Percentiles rank a stretch among this genome's conserved stretches.
Conservation (phyloP, 2,888 invertebrate genomes). For the Drosophila gaucha region DNA sequence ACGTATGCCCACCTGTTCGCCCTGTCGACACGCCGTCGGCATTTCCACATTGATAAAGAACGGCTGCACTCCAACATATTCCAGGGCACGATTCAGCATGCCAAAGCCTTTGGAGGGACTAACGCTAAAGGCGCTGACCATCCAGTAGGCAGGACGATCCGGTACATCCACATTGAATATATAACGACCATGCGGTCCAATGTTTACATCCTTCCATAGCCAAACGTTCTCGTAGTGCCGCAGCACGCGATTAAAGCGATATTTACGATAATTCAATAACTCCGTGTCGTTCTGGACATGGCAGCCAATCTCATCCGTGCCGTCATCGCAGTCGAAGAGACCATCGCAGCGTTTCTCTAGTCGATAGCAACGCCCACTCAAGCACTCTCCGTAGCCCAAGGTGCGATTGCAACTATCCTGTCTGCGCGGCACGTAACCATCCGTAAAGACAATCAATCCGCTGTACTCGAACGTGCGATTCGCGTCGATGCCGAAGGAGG, state of each 20-base stretch:
- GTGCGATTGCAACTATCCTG: slow-evolving; percentile 89
- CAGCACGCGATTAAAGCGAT: slow-evolving; percentile 93
- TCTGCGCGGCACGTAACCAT: slow-evolving; percentile 91
- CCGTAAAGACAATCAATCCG: slow-evolving; percentile 95
- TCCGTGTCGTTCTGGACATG: slow-evolving; percentile 88
- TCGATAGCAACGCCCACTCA: slow-evolving; percentile 92
- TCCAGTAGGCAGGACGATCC: slow-evolving; percentile 94
- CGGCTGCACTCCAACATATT: slow-evolving; percentile 95
- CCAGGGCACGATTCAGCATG: slow-evolving; percentile 91
- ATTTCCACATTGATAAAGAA: slow-evolving; percentile 98
- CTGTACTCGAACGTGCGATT: slow-evolving; percentile 96
- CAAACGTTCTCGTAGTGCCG: slow-evolving; percentile 97
- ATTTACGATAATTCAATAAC: slow-evolving; percentile 90
- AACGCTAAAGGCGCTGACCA: slow-evolving; percentile 96
- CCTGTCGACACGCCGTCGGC: slow-evolving; percentile 92
- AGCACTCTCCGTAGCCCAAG: slow-evolving; percentile 91
- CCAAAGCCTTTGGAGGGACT: slow-evolving; percentile 94
- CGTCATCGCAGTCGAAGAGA: slow-evolving; percentile 91
- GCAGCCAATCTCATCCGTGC: slow-evolving; percentile 94
- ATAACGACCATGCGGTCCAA: slow-evolving; percentile 95
- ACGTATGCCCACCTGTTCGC: slow-evolving; percentile 96
- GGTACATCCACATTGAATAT: slow-evolving; percentile 95
- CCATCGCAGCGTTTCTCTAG: slow-evolving; percentile 92
- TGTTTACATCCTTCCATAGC: slow-evolving; percentile 97
- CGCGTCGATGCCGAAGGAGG: slow-evolving; percentile 96